Evolutionary conservation across 2,113 vertebrate genomes (phyloP).

Genomic region (Tyto alba): DNA sequence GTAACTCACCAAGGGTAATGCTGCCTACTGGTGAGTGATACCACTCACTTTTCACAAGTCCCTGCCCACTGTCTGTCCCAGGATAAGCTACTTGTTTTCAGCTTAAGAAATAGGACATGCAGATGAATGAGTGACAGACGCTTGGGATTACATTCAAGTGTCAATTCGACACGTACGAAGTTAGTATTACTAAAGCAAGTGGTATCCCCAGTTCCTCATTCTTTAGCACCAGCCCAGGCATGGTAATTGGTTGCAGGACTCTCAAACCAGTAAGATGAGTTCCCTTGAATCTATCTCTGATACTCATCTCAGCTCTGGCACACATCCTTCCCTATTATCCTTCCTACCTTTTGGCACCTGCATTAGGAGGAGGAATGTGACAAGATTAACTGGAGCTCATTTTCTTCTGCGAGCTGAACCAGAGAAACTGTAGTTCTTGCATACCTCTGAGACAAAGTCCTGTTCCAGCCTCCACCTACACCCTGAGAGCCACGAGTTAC

Average conservation of each 20-base stretch:
- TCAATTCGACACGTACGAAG: background rate
- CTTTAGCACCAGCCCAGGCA: background rate
- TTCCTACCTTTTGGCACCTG: background rate
- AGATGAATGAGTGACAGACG: background rate
- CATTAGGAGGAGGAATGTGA: background rate
- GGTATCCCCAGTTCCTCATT: slow-evolving; percentile 11
- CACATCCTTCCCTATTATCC: background rate
- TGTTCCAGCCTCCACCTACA: background rate
- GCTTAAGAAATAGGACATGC: background rate
- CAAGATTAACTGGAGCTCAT: background rate
- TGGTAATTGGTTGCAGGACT: background rate
- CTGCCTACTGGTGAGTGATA: background rate
- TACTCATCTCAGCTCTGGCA: background rate
- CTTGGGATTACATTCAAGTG: background rate
- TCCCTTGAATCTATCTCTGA: background rate
- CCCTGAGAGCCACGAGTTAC: background rate
- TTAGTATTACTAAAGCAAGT: background rate
- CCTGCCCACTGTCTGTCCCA: background rate
- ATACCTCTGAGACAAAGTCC: background rate
- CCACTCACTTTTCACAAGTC: background rate
- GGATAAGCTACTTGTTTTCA: background rate
- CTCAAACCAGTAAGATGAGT: slow-evolving; percentile 30
- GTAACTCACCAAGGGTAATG: background rate
- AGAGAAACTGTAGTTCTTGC: background rate
- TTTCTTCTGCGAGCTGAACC: background rate